Evolutionary conservation across 2,113 vertebrate species (phyloP).

Genomic region (Coptodon rendalli): DNA sequence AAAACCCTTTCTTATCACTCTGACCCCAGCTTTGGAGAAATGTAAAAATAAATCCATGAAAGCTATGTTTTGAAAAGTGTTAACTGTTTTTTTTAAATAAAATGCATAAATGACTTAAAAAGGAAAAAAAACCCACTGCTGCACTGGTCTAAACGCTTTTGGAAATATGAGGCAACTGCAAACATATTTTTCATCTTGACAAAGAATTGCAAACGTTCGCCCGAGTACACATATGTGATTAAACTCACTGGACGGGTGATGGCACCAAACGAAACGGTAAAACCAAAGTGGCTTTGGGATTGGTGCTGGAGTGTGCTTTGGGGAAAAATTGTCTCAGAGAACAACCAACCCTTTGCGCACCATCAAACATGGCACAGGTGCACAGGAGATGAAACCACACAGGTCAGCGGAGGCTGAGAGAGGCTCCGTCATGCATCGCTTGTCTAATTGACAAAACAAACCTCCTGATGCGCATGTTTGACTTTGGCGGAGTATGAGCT

Average conservation of each 20-base stretch:
- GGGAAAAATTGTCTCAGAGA: not conserved
- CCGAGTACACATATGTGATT: not conserved
- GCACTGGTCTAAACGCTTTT: not conserved
- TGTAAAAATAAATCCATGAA: not conserved
- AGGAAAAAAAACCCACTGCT: not conserved
- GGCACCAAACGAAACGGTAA: not conserved
- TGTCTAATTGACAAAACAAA: slow-evolving; percentile 9
- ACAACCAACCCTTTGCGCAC: not conserved
- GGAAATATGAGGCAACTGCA: not conserved
- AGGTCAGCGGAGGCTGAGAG: not conserved
- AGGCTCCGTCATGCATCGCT: not conserved
- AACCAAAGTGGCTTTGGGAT: not conserved
- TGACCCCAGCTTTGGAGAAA: not conserved
- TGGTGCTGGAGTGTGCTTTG: not conserved
- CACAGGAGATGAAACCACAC: not conserved
- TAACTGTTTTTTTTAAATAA: not conserved
- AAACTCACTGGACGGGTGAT: not conserved
- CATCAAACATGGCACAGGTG: slow-evolving; percentile 3
- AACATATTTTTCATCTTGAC: not conserved
- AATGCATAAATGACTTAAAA: not conserved
- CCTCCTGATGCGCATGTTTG: not conserved
- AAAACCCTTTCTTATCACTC: not conserved
- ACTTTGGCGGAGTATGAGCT: not conserved
- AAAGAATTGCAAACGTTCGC: not conserved
- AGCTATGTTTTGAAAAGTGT: not conserved